Percentiles rank a stretch among this genome's conserved stretches.
Evolutionary conservation across 1,140 invertebrate species (phyloP).

Genomic region (Samia ricini): DNA sequence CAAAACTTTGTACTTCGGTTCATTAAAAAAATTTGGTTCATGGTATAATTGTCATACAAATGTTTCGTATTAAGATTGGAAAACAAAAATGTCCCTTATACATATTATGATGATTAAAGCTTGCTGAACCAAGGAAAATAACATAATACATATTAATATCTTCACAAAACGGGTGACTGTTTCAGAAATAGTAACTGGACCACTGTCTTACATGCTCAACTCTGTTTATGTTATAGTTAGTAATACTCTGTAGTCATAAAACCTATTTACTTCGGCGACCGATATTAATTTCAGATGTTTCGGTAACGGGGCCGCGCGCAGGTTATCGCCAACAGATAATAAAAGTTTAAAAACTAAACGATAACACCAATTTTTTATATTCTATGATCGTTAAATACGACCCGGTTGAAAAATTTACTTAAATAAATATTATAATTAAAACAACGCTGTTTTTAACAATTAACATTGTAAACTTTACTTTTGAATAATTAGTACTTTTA

Average conservation of each 20-base stretch:
- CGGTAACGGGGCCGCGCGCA: not conserved
- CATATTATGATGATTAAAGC: too few species aligned
- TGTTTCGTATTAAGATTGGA: too few species aligned
- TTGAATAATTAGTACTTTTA: conserved; percentile 9
- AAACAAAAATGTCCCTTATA: too few species aligned
- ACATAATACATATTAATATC: not conserved
- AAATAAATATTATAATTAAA: conserved; percentile 5
- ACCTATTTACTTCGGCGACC: conserved; percentile 2
- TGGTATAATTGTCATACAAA: too few species aligned
- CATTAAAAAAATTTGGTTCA: too few species aligned
- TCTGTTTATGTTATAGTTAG: not conserved
- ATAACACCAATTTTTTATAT: conserved; percentile 22
- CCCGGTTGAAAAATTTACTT: not conserved
- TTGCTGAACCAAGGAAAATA: too few species aligned
- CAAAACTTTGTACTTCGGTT: too few species aligned
- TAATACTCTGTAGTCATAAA: conserved; percentile 26
- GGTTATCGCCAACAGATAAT: conserved; percentile 41
- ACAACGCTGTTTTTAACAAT: not conserved
- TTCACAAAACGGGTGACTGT: not conserved
- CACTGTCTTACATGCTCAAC: too few species aligned
- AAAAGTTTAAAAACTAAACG: conserved; percentile 41
- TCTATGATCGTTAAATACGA: not conserved
- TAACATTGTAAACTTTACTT: not conserved
- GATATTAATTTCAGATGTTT: conserved; percentile 1
- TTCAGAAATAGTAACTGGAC: not conserved